Percentiles rank a stretch among this genome's conserved stretches.
phyloP scores from a whole-genome alignment of 2,888 invertebrate species.

The Electrophaes corylata region DNA sequence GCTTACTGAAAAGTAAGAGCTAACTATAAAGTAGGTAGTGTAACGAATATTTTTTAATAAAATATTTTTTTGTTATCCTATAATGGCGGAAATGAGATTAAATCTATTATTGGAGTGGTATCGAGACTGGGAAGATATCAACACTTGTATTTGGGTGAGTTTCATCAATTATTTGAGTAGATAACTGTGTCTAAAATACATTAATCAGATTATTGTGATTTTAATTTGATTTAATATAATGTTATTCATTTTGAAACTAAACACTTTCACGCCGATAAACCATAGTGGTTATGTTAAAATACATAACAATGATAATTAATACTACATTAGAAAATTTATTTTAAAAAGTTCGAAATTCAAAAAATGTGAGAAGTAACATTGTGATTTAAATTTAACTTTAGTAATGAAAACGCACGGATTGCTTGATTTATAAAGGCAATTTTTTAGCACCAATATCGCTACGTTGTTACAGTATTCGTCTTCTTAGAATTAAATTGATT shows the following conservation, averaged over 20 bases:
- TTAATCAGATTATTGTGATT: background rate
- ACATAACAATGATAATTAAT: background rate
- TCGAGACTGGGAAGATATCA: conserved; percentile 71
- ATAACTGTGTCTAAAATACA: background rate
- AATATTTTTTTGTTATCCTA: background rate
- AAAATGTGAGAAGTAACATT: too few relatives aligned
- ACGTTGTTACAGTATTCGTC: too few relatives aligned
- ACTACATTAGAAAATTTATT: background rate
- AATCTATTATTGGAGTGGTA: conserved; percentile 70
- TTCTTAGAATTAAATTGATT: too few relatives aligned
- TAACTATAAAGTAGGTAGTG: background rate
- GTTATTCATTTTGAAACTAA: background rate
- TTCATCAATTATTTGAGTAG: conserved; percentile 9
- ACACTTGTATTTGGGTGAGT: conserved; percentile 74
- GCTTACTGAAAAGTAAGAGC: background rate
- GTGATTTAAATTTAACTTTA: too few relatives aligned
- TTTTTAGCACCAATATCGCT: too few relatives aligned
- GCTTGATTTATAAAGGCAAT: too few relatives aligned
- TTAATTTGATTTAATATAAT: too few relatives aligned
- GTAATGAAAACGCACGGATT: too few relatives aligned
- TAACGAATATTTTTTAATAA: background rate
- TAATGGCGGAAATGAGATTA: conserved; percentile 53
- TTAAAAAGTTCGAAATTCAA: background rate
- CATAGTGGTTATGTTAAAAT: background rate
- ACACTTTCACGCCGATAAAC: background rate